phyloP scores from a whole-genome alignment of 2,113 vertebrate species.

The Potamarius usumacintae region DNA sequence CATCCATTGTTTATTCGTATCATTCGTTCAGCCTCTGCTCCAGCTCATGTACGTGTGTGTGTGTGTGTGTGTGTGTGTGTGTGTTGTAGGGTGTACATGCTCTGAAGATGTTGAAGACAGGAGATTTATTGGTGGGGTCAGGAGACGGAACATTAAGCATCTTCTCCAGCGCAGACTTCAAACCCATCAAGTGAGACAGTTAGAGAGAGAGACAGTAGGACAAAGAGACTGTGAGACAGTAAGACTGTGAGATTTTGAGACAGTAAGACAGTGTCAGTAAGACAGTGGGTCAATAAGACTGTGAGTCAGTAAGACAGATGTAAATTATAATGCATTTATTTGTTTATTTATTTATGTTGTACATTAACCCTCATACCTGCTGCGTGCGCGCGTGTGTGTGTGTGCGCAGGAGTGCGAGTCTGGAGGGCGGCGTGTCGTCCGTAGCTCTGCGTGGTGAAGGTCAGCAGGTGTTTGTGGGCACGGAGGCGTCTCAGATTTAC shows the following conservation, averaged over 20 bases:
- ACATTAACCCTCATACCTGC: not conserved
- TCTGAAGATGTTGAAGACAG: constrained; percentile 76
- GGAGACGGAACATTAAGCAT: constrained; percentile 80
- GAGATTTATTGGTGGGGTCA: constrained; percentile 80
- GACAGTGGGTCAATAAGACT: not conserved
- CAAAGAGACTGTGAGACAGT: not conserved
- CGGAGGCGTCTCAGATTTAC: constrained; percentile 79
- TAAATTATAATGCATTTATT: not conserved
- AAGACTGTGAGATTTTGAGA: not conserved
- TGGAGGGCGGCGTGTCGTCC: constrained; percentile 82
- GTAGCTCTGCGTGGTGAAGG: constrained; percentile 76
- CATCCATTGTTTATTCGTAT: too few relatives aligned
- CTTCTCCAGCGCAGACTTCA: constrained; percentile 80
- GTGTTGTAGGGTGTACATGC: constrained; percentile 78
- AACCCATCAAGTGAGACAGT: constrained; percentile 77
- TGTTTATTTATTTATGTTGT: not conserved
- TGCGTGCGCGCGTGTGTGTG: too few relatives aligned
- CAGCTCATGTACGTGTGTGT: not conserved
- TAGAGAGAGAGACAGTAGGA: not conserved
- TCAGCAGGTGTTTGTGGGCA: constrained; percentile 82
- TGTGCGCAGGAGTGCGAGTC: constrained; percentile 73
- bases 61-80: constrained; percentile 32
- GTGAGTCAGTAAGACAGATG: not conserved
- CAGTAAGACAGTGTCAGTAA: not conserved
- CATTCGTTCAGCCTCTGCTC: too few relatives aligned